phyloP scores from a whole-genome alignment of 2,113 vertebrate genomes.

The Eclectus roratus region DNA sequence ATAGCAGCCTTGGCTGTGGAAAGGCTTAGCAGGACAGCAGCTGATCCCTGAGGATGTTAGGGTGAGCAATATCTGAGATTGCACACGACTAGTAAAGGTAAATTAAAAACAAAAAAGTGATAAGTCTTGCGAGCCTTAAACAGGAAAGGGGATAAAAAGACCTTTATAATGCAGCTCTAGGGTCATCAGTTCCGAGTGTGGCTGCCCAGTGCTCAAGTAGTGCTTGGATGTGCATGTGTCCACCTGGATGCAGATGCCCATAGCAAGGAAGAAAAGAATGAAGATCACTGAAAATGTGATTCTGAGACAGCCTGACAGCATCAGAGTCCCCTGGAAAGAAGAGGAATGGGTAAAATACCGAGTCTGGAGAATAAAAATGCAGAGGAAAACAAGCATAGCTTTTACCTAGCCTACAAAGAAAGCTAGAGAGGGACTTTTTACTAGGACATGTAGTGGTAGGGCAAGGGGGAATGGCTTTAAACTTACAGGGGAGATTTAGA shows the following conservation, averaged over 20 bases:
- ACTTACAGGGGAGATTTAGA: not conserved
- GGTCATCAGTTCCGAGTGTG: not conserved
- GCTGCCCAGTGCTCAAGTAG: not conserved
- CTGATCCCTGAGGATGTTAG: not conserved
- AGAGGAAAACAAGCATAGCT: not conserved
- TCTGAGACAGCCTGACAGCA: not conserved
- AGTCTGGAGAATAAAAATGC: not conserved
- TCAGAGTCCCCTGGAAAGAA: not conserved
- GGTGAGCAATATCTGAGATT: not conserved
- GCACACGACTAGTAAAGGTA: not conserved
- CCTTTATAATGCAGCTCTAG: not conserved
- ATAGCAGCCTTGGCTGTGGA: fast-evolving
- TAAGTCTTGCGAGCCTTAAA: not conserved
- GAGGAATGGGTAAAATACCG: not conserved
- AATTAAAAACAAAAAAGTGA: not conserved
- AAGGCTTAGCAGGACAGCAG: not conserved
- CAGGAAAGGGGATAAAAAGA: not conserved
- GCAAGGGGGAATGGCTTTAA: not conserved
- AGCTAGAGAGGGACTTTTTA: not conserved
- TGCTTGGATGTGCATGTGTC: not conserved
- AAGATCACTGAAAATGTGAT: not conserved
- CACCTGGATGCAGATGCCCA: not conserved
- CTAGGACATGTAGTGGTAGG: not conserved
- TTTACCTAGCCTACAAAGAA: not conserved
- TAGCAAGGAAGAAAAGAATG: not conserved